Evolutionary conservation across 2,888 invertebrate species (phyloP).

Genomic region (Isoperla grammatica): DNA sequence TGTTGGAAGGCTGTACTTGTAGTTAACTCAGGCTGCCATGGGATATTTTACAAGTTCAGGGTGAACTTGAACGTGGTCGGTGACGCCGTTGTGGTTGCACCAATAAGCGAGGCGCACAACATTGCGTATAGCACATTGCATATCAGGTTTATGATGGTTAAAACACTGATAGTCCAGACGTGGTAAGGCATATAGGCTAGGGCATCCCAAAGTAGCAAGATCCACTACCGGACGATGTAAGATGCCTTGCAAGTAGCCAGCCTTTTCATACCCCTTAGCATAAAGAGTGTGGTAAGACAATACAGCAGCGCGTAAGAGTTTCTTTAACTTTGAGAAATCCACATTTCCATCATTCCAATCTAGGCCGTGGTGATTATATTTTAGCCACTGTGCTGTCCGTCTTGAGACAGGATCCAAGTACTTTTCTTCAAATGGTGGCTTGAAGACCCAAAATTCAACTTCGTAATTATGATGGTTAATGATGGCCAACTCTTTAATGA

Average conservation of each 20-base stretch:
- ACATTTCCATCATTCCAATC: neutral
- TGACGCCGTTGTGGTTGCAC: neutral
- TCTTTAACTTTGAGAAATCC: neutral
- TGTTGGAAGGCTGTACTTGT: too few relatives aligned
- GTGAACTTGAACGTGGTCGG: neutral
- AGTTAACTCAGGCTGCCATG: too few relatives aligned
- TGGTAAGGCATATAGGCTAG: neutral
- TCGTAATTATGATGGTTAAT: neutral
- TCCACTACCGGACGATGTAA: neutral
- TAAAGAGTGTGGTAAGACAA: neutral
- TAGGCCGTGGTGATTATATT: neutral
- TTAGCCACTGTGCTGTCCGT: neutral
- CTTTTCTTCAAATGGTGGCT: neutral
- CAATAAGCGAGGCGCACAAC: neutral
- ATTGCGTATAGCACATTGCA: neutral
- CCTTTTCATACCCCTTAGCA: neutral
- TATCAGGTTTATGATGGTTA: neutral
- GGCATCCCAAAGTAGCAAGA: neutral
- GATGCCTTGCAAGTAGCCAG: neutral
- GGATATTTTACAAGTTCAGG: too few relatives aligned
- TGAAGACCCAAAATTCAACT: neutral
- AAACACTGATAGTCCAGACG: neutral
- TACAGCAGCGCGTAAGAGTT: too few relatives aligned
- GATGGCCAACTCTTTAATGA: neutral
- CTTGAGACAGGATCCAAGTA: neutral